Percentiles rank a stretch among this genome's conserved stretches.
Conservation (phyloP, 2,888 invertebrate genomes). For the Drosophila kuntzei region DNA sequence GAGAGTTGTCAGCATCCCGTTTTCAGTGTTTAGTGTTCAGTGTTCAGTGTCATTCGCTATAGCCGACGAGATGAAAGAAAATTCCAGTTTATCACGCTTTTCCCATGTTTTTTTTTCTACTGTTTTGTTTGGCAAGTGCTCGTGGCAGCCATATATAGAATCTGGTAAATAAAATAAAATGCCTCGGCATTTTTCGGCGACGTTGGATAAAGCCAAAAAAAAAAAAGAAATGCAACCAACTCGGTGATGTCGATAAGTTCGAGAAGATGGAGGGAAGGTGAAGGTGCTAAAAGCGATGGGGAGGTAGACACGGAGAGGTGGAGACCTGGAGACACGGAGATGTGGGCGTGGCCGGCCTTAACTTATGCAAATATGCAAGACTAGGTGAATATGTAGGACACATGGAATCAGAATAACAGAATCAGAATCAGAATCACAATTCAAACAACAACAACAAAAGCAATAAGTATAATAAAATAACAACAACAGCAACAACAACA, state of each 20-base stretch:
- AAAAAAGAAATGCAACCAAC: slow-evolving; percentile 38
- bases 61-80: slow-evolving; percentile 30
- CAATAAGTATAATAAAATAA: no score
- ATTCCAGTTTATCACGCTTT: slow-evolving; percentile 44
- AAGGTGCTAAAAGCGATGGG: not conserved
- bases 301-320: not conserved
- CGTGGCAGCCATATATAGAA: slow-evolving; percentile 27
- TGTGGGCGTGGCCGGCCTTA: slow-evolving; percentile 28
- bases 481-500: not conserved
- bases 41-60: slow-evolving; percentile 38
- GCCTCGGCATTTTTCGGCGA: slow-evolving; percentile 30
- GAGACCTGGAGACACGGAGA: no score
- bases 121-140: slow-evolving; percentile 17
- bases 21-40: slow-evolving; percentile 38
- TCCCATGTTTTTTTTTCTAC: slow-evolving; percentile 10
- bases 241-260: slow-evolving; percentile 26
- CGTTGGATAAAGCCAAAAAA: slow-evolving; percentile 2
- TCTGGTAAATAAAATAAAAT: slow-evolving; percentile 52
- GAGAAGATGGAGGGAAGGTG: not conserved
- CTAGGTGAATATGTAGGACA: slow-evolving; percentile 41
- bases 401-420: slow-evolving; percentile 46
- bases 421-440: slow-evolving; percentile 42
- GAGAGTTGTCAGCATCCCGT: slow-evolving; percentile 34
- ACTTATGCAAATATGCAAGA: slow-evolving; percentile 56
- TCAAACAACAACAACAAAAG: slow-evolving; percentile 19